Evolutionary conservation across 2,797 vertebrate genomes (phyloP), one percentile per base, ranked within the genome.

Genomic region (Xenentodon cancila): DNA sequence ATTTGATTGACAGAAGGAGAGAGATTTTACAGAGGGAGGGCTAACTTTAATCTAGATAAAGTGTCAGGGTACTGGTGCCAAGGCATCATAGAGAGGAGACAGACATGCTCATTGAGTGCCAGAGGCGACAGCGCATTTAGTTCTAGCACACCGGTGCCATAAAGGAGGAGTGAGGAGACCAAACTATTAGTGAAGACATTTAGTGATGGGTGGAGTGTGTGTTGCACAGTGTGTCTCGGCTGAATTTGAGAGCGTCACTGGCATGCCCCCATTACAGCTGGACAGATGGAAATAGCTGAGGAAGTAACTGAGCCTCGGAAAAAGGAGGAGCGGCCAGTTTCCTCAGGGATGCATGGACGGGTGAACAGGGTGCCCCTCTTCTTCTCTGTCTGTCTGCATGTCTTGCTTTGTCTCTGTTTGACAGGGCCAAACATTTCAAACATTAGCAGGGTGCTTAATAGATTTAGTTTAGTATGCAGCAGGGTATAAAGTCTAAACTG

Each of bases 211-310:
- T 16, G 60, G 55, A 50, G 60, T 45, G 42, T 58, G 52, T 62
- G 60, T 46, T 12, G 34, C 53, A 44, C 45, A 49, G 53, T 49
- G 27, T 16, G 46, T 79, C 78, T 81, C 71, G 67, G 70, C 81
- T 83, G 76, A 91, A 90, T 86, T 78, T 77, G 79, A 91, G 86
- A 85, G 63, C 32, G 61, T 76, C 71, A 71, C 62, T 68, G 83
- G 80, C 86, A 90, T 84, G 77, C 54, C 65, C 64, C 58, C 59
- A 70, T 73, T 68, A 48, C 86, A 91, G 88, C 87, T 88, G 87
- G 88, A 86, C 78, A 61, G 83, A 84, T 87, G 69, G 79, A 93
- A 93, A 93, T 93, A 93, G 91, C 81, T 49, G 25, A 65, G 81
- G 52, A 64, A 74, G 91, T 83, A 93, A 92, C 81, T 64, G 75